A percentile compares a stretch with the other conserved stretches of the same genome.
phyloP scores from a whole-genome alignment of 1,140 invertebrate genomes.

The Meloidogyne hapla region DNA sequence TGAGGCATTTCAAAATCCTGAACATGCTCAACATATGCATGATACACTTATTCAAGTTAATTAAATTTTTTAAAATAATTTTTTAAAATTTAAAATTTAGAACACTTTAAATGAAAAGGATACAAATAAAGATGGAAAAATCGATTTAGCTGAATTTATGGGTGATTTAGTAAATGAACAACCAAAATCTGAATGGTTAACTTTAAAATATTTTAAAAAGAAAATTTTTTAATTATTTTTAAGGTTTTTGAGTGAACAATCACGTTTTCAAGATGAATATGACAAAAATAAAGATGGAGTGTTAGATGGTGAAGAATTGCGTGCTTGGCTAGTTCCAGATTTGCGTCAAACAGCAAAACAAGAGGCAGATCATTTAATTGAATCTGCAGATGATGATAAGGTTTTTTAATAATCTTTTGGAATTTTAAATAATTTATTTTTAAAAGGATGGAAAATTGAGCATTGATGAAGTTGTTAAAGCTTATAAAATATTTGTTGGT shows the following conservation, averaged over 20 bases:
- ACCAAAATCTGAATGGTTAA: conserved; percentile 73
- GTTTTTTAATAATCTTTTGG: conserved; percentile 8
- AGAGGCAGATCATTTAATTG: conserved; percentile 87
- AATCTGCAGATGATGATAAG: conserved; percentile 81
- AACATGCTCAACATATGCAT: conserved; percentile 82
- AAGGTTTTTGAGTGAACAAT: conserved; percentile 76
- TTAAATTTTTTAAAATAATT: conserved; percentile 4
- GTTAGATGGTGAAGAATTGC: conserved; percentile 77
- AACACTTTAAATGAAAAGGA: conserved; percentile 84
- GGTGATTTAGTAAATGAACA: conserved; percentile 65
- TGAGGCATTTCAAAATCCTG: conserved; percentile 84
- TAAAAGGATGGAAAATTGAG: conserved; percentile 75
- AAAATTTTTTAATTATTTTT: conserved; percentile 65
- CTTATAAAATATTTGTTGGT: conserved; percentile 88
- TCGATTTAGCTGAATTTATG: conserved; percentile 64
- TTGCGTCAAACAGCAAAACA: conserved; percentile 81
- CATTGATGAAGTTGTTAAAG: conserved; percentile 81
- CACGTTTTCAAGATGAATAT: conserved; percentile 83
- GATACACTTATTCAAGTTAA: conserved; percentile 72
- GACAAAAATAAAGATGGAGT: conserved; percentile 83
- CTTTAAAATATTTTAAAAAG: not conserved
- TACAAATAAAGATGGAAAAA: conserved; percentile 75
- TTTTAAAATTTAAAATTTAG: conserved; percentile 63
- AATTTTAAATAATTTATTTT: not conserved
- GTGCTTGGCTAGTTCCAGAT: conserved; percentile 85